These are phyloP conservation scores for Campopleginae sp. DNA, from an alignment of 2,888 invertebrate species.

Conservation along the genomic window DNA sequence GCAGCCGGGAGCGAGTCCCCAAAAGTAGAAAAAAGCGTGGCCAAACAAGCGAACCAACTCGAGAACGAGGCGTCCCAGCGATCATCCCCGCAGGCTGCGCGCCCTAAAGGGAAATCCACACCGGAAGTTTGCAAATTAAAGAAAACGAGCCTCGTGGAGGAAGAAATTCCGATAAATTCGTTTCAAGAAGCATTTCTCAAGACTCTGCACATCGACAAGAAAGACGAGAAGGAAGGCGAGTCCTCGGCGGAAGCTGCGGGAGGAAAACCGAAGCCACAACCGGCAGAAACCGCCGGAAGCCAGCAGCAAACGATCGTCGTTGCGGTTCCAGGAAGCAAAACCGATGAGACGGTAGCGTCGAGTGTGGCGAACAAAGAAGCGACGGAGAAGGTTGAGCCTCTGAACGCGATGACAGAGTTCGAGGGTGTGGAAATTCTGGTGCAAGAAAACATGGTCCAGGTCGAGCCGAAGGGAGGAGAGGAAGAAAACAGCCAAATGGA, in stretches of 20 bases:
- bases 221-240: conserved; percentile 47
- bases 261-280: conserved; percentile 13
- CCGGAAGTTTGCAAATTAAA: conserved; percentile 71
- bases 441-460: conserved; percentile 70
- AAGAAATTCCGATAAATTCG: conserved; percentile 75
- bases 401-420: conserved; percentile 71
- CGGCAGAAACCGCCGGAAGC: neutral
- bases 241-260: conserved; percentile 2
- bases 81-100: neutral
- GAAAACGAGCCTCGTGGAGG: conserved; percentile 65
- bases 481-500: conserved; percentile 54
- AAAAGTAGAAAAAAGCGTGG: conserved; percentile 7
- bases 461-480: conserved; percentile 63
- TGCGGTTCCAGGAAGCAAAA: conserved; percentile 25
- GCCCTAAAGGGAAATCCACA: conserved; percentile 72
- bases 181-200: conserved; percentile 80
- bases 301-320: neutral
- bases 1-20: neutral
- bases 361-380: conserved; percentile 43
- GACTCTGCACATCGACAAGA: conserved; percentile 77
- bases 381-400: conserved; percentile 66
- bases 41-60: conserved; percentile 9
- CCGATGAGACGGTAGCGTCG: neutral
- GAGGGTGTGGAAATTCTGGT: conserved; percentile 74
- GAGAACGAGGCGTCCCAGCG: conserved; percentile 11